A percentile compares a stretch with the other conserved stretches of the same genome.
phyloP scores from a whole-genome alignment of 1,140 invertebrate species.

The Drosophila bipectinata region DNA sequence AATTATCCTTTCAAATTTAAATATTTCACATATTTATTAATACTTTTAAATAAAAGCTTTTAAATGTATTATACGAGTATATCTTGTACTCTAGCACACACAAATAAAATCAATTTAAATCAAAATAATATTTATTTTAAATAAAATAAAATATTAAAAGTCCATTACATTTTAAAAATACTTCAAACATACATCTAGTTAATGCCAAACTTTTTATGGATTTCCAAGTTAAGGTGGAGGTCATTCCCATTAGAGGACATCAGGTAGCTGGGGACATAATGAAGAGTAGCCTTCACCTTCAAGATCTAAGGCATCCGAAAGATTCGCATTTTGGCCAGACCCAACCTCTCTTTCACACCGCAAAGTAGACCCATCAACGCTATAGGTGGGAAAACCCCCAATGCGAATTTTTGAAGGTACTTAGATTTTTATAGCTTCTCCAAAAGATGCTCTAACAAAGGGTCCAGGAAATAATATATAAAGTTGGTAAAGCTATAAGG shows the following conservation, averaged over 20 bases:
- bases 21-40: too few relatives aligned
- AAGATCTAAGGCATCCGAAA: slow-evolving; percentile 25
- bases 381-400: neutral
- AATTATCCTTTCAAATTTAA: too few relatives aligned
- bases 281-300: slow-evolving; percentile 20
- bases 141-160: too few relatives aligned
- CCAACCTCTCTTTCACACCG: neutral
- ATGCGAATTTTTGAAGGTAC: slow-evolving; percentile 43
- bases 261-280: slow-evolving; percentile 12
- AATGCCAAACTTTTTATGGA: neutral
- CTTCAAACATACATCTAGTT: neutral
- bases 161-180: neutral
- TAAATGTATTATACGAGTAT: too few relatives aligned
- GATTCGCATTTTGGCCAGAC: slow-evolving; percentile 10
- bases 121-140: too few relatives aligned
- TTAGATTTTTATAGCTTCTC: slow-evolving; percentile 30
- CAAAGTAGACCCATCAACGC: neutral
- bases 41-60: too few relatives aligned
- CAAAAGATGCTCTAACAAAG: neutral
- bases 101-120: too few relatives aligned
- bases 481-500: neutral
- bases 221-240: neutral
- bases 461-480: neutral
- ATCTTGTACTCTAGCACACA: too few relatives aligned
- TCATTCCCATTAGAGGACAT: slow-evolving; percentile 9